Percentiles rank a stretch among this genome's conserved stretches.
Conservation (phyloP, 1,140 invertebrate genomes). For the Drosophila pachea region DNA sequence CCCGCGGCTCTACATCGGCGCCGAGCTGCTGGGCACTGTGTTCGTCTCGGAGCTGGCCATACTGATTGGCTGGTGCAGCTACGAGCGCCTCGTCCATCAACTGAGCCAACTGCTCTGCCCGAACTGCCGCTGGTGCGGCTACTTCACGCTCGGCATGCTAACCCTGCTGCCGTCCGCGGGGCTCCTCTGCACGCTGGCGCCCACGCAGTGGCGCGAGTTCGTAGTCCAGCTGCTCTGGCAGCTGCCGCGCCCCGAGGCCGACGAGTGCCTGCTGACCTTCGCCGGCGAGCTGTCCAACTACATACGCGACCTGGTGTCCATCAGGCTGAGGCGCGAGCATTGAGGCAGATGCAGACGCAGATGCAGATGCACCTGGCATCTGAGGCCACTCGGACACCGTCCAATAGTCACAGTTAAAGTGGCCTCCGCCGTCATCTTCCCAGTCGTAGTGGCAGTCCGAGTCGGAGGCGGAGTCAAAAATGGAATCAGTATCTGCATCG, state of each 20-base stretch:
- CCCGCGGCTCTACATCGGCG: conserved; percentile 17
- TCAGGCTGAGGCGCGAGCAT: conserved; percentile 35
- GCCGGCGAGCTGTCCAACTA: conserved; percentile 31
- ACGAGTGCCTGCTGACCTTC: conserved; percentile 19
- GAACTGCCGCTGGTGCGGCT: conserved; percentile 36
- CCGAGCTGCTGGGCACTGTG: conserved; percentile 41
- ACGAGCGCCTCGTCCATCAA: conserved; percentile 22
- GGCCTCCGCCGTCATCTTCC: no score
- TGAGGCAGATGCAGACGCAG: conserved; percentile 1
- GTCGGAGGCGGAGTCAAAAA: neutral
- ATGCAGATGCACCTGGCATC: no score
- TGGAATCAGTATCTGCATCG: conserved; percentile 27
- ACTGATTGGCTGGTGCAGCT: conserved; percentile 29
- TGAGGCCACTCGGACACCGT: no score
- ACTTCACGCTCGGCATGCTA: conserved; percentile 8
- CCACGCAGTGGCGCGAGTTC: conserved; percentile 22
- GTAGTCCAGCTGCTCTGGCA: conserved; percentile 23
- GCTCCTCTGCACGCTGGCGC: conserved; percentile 11
- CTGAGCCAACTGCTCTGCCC: conserved; percentile 17
- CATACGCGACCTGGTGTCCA: conserved; percentile 25
- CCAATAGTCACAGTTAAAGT: neutral
- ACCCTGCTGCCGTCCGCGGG: conserved; percentile 8
- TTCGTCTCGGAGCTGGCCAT: conserved; percentile 35
- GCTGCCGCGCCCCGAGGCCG: conserved; percentile 27
- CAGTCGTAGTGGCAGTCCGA: neutral